Conservation (phyloP, 2,797 vertebrate species). For the Syncerus caffer region DNA sequence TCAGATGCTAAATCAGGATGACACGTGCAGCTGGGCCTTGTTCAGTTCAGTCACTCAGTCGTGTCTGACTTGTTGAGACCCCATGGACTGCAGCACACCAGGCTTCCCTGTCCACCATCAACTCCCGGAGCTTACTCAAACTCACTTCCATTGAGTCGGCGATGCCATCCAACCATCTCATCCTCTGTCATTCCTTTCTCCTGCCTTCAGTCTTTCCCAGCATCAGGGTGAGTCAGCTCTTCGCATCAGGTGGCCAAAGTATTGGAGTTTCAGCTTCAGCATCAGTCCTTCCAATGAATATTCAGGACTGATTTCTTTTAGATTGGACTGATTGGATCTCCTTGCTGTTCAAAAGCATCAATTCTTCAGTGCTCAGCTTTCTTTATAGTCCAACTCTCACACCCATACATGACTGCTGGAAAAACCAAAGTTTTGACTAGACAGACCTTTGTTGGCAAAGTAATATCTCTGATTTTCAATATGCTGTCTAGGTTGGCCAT, state of each 20-base stretch:
- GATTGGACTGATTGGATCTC: background rate
- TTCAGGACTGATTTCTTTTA: background rate
- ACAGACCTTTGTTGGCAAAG: background rate
- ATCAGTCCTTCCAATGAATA: background rate
- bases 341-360: background rate
- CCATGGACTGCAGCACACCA: background rate
- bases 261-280: background rate
- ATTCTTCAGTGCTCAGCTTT: background rate
- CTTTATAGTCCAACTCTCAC: background rate
- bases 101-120: background rate
- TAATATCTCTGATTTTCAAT: background rate
- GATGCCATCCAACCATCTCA: background rate
- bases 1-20: background rate
- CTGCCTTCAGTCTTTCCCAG: background rate
- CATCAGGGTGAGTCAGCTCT: background rate
- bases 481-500: background rate
- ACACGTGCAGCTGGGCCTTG: rapidly evolving
- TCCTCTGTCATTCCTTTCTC: background rate
- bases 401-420: background rate
- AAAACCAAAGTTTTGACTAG: background rate
- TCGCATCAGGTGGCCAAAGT: background rate
- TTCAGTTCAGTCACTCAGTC: background rate
- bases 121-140: background rate
- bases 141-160: background rate
- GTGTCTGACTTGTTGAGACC: background rate